Evolutionary conservation across 2,797 vertebrate species (phyloP), one percentile per base, ranked within the genome.

Genomic region (Delichon dasypus): DNA sequence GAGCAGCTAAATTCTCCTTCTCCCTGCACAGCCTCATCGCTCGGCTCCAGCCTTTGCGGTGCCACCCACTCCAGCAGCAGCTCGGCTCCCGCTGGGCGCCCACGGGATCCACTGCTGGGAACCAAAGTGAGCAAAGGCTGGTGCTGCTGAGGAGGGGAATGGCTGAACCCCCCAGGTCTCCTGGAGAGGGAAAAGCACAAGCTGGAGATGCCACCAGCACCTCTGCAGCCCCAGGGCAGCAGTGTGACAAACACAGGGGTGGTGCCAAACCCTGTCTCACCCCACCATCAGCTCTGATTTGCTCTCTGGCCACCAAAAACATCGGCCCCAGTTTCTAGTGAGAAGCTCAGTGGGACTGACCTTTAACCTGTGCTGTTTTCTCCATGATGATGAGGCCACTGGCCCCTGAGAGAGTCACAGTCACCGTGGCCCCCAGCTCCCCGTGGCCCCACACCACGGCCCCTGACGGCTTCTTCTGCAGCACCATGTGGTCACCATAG

Each of bases 381-480:
- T 68, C 82, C 78, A 87, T 67, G 65, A 97, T 8, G 61, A 97
- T 29, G 22, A 77, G 4, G 34, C 66, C 67, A 2, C 66, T 4
- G 4, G 92, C 78, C 50, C 76, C 95, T 3, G 45, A 84, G 76
- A 99, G 51, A 32, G 16, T 93, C 75, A 99, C 81, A 0, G 88
- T 97, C 75, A 99, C 97, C 5, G 34, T 5, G 5, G 97, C 95
- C 22, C 97, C 97, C 0, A 89, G 81, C 5, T 83, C 58, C 7
- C 98, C 98, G 3, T 97, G 98, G 57, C 99, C 99, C 99, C 99
- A 99, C 70, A 99, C 42, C 82, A 98, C 96, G 0, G 99, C 98
- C 42, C 96, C 97, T 20, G 98, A 96, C 0, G 99, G 99, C 75
- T 97, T 97, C 97, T 97, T 98, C 97, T 99, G 99, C 61, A 99